phyloP scores from a whole-genome alignment of 1,140 invertebrate species.

The Papilio helenus region DNA sequence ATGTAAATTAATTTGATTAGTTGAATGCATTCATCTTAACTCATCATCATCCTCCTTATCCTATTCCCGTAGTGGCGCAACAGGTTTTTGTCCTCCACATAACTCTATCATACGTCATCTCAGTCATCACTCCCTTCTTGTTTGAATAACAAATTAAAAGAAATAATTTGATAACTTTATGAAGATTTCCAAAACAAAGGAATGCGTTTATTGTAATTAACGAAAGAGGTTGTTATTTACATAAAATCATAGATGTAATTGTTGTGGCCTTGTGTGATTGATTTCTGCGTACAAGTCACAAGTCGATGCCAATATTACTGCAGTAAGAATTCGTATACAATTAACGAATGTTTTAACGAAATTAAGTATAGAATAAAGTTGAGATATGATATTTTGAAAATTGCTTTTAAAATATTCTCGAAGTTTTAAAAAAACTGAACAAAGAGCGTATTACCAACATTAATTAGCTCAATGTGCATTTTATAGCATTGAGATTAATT shows the following conservation, averaged over 20 bases:
- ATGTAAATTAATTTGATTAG: neutral
- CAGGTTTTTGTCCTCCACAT: no score
- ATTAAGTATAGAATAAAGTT: no score
- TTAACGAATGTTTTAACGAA: no score
- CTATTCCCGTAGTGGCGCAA: no score
- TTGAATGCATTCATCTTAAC: no score
- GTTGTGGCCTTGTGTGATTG: conserved; percentile 68
- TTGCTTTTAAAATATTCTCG: neutral
- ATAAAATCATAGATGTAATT: conserved; percentile 57
- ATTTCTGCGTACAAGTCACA: conserved; percentile 63
- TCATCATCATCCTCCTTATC: no score
- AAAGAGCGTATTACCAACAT: conserved; percentile 11
- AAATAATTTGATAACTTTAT: neutral
- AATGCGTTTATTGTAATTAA: conserved; percentile 1
- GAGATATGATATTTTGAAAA: neutral
- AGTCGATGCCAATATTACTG: conserved; percentile 54
- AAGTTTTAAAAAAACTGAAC: neutral
- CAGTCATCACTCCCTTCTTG: no score
- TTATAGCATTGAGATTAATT: conserved; percentile 25
- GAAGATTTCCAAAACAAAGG: neutral
- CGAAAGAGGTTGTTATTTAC: conserved; percentile 49
- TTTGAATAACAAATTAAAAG: neutral
- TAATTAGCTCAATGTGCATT: conserved; percentile 20
- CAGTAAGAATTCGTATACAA: conserved; percentile 51
- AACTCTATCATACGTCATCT: no score